Percentiles rank a stretch among this genome's conserved stretches.
phyloP scores from a whole-genome alignment of 2,888 invertebrate genomes.

The Dryococelus australis region DNA sequence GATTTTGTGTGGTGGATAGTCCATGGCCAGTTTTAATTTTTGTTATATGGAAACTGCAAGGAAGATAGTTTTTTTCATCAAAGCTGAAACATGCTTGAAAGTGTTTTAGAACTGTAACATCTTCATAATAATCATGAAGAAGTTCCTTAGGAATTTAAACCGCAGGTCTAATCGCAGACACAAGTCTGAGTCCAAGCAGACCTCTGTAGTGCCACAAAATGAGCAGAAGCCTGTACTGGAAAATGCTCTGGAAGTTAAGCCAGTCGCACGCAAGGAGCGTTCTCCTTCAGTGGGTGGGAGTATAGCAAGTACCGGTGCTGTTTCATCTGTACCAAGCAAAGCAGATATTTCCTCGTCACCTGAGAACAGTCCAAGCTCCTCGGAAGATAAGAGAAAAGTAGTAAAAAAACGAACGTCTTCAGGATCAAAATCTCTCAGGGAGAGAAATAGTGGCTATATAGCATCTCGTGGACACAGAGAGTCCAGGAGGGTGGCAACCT shows the following conservation, averaged over 20 bases:
- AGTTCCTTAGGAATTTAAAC: background rate
- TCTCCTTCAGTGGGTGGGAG: background rate
- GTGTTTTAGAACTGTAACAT: background rate
- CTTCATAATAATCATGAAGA: background rate
- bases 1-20: background rate
- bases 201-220: background rate
- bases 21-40: background rate
- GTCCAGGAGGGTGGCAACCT: background rate
- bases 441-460: background rate
- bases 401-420: background rate
- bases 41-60: background rate
- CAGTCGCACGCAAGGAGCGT: background rate
- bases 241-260: background rate
- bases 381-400: background rate
- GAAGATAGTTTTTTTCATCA: background rate
- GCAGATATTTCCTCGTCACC: background rate
- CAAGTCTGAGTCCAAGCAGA: background rate
- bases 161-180: background rate
- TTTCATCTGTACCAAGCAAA: background rate
- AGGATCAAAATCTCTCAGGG: background rate
- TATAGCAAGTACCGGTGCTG: background rate
- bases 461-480: background rate
- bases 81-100: background rate
- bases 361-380: background rate
- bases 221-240: conserved; percentile 9